These are phyloP conservation scores for Oxygymnocypris stewartii DNA, from an alignment of 2,113 vertebrate species.

Conservation along the genomic window DNA sequence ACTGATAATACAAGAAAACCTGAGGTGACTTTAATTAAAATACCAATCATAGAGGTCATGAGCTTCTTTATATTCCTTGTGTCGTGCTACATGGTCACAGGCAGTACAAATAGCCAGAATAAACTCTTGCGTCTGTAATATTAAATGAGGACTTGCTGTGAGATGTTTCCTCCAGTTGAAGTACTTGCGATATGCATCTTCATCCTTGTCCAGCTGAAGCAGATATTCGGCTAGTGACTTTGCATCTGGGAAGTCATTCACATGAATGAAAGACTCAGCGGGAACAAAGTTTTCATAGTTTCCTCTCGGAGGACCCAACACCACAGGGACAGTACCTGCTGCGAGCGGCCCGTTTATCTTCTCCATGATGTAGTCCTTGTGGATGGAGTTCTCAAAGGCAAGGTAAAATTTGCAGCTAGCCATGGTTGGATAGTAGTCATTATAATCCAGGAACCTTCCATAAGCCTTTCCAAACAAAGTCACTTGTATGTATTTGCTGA, in stretches of 20 bases:
- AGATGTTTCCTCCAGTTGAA: conserved; percentile 83
- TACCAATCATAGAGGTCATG: conserved; percentile 87
- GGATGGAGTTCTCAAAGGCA: conserved; percentile 85
- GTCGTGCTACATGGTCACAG: conserved; percentile 79
- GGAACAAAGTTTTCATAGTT: conserved; percentile 87
- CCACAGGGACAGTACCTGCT: conserved; percentile 83
- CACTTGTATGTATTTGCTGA: conserved; percentile 83
- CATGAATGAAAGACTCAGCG: conserved; percentile 84
- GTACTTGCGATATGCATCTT: conserved; percentile 80
- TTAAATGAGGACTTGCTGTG: conserved; percentile 74
- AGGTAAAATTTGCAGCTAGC: conserved; percentile 88
- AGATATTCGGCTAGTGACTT: conserved; percentile 79
- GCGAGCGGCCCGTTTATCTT: conserved; percentile 83
- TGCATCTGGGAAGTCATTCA: conserved; percentile 83
- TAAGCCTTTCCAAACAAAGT: conserved; percentile 79
- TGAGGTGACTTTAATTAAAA: conserved; percentile 60
- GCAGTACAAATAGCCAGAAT: conserved; percentile 75
- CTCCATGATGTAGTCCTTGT: conserved; percentile 88
- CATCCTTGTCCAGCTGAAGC: conserved; percentile 78
- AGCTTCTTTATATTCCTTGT: conserved; percentile 79
- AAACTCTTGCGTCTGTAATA: conserved; percentile 73
- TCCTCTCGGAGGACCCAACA: conserved; percentile 81
- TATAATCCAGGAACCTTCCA: conserved; percentile 74
- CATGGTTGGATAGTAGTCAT: conserved; percentile 81
- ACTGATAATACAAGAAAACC: background rate